Evolutionary conservation across 2,888 invertebrate species (phyloP).

Genomic region (Melanargia galathea): DNA sequence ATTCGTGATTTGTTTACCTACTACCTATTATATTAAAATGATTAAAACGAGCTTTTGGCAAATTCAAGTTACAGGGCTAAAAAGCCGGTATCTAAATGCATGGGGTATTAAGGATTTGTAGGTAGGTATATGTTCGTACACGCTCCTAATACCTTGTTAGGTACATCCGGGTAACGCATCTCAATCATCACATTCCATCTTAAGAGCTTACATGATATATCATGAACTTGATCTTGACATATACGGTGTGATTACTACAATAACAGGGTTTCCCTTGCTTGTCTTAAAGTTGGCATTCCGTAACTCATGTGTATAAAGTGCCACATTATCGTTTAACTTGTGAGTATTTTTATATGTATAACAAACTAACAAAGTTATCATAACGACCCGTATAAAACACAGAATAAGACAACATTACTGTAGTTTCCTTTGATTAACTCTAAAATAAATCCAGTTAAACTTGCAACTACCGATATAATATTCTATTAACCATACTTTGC

Average conservation of each 20-base stretch:
- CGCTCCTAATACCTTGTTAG: slow-evolving; percentile 41
- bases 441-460: neutral
- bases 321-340: neutral
- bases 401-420: neutral
- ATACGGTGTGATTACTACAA: slow-evolving; percentile 42
- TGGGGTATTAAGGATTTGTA: neutral
- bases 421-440: neutral
- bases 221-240: slow-evolving; percentile 49
- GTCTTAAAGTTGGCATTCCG: slow-evolving; percentile 11
- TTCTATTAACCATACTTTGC: too few relatives aligned
- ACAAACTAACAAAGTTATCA: neutral
- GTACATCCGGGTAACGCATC: slow-evolving; percentile 57
- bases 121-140: slow-evolving; percentile 24
- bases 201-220: slow-evolving; percentile 37
- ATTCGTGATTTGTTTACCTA: too few relatives aligned
- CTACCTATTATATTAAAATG: too few relatives aligned
- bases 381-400: neutral
- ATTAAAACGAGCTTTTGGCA: neutral
- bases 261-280: slow-evolving; percentile 24
- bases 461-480: too few relatives aligned
- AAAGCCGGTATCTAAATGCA: neutral
- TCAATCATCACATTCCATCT: slow-evolving; percentile 54
- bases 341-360: too few relatives aligned
- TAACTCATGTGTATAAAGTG: slow-evolving; percentile 4
- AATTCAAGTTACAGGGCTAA: neutral